Base-by-base conservation (phyloP, 1,140 invertebrate genomes). In the Bombus ignitus region DNA sequence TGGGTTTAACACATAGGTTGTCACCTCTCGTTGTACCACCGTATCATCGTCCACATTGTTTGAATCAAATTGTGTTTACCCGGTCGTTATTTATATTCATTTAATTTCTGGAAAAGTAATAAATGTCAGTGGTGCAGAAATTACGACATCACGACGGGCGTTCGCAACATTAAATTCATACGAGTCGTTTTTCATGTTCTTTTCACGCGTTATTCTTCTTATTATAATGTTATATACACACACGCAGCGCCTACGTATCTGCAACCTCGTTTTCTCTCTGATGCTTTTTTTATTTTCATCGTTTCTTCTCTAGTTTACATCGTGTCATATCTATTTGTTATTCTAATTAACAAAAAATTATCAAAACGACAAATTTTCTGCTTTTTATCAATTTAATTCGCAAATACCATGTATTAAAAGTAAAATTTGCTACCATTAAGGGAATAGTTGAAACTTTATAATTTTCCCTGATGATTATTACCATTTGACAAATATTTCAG, bases 31-130 rank as follows among this genome's bases (percentile, higher is more conserved):
- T 47, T 28, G 39, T 15, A 4, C 32, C 5, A 0, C 2, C 28
- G 32, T 47, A 28, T 68, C 59, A n/a, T 32, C 6, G 15, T 37
- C 65, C 37, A 8, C 25, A 53, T 80, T 28, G 32, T 82, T 37
- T 32, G 32, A 35, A 74, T 82, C 71, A 74, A 74, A 73, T 65
- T 74, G 57, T 37, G 37, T 82, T 82, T 65, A 74, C 39, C 39
- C 13, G 3, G 39, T 2, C 22, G 22, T 15, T 74, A 53, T 83
- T 75, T 65, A 32, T 66, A 39, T 44, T 82, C 71, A 12, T 82
- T 74, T 35, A 37, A 74, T 65, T 82, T 25, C 71, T 35, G n/a
- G 9, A n/a, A 32, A 42, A 44, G 22, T 62, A 82, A 75, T 82
- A 73, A 82, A 82, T 35, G 78, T 80, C 66, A 65, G 39, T 22